phyloP scores from a whole-genome alignment of 2,888 invertebrate species.

The Leucophenga maculata region DNA sequence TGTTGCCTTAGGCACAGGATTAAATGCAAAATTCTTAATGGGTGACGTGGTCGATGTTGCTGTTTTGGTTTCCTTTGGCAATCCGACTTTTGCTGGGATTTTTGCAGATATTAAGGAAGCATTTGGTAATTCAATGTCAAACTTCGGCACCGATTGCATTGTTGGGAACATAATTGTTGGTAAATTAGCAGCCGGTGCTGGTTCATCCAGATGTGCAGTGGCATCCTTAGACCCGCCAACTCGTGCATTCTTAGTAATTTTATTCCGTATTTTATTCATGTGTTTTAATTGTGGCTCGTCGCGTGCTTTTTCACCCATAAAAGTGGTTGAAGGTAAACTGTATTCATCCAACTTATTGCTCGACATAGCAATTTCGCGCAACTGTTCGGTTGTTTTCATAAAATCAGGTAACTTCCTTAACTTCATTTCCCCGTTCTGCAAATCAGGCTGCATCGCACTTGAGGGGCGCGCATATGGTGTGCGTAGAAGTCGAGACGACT shows the following conservation, averaged over 20 bases:
- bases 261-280: conserved; percentile 19
- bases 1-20: background rate
- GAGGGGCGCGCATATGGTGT: conserved; percentile 61
- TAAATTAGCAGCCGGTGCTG: conserved; percentile 73
- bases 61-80: conserved; percentile 14
- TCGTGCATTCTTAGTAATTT: conserved; percentile 47
- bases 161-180: conserved; percentile 72
- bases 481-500: conserved; percentile 50
- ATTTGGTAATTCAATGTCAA: conserved; percentile 62
- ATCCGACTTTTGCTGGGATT: background rate
- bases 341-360: background rate
- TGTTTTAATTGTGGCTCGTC: conserved; percentile 14
- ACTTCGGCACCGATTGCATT: conserved; percentile 68
- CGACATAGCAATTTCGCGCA: conserved; percentile 74
- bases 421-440: conserved; percentile 71
- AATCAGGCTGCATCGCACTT: background rate
- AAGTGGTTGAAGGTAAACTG: conserved; percentile 16
- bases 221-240: conserved; percentile 51
- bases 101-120: background rate
- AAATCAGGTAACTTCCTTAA: conserved; percentile 76
- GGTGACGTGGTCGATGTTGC: background rate
- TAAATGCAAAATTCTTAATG: conserved; percentile 14
- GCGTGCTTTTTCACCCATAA: conserved; percentile 2
- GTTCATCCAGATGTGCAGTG: conserved; percentile 61
- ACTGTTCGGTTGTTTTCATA: conserved; percentile 75